A percentile compares a stretch with the other conserved stretches of the same genome.
These are phyloP conservation scores for Sarcophaga subvicina DNA, from an alignment of 2,888 invertebrate genomes.

Conservation along the genomic window DNA sequence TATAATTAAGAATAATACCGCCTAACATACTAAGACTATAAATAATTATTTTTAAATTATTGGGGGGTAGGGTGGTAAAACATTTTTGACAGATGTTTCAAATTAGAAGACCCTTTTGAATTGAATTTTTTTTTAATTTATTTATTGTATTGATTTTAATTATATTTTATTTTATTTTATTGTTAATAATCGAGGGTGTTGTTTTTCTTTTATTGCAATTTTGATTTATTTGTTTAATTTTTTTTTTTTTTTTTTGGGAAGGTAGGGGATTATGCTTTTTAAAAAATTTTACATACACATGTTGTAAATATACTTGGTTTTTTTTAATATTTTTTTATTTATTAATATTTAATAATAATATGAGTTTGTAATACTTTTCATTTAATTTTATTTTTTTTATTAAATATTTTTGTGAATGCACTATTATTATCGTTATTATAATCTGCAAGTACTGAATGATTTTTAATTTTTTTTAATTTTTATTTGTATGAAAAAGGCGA, in stretches of 20 bases:
- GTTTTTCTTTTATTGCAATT: constrained; percentile 19
- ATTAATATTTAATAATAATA: constrained; percentile 44
- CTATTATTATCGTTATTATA: constrained; percentile 45
- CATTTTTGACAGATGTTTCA: too few species aligned
- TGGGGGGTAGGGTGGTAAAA: too few species aligned
- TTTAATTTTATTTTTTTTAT: constrained; percentile 50
- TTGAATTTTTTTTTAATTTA: background rate
- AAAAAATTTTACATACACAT: constrained; percentile 58
- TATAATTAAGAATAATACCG: too few species aligned
- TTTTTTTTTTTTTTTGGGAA: constrained; percentile 24
- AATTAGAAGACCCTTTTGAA: too few species aligned
- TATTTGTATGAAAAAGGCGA: constrained; percentile 54
- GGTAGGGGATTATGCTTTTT: constrained; percentile 57
- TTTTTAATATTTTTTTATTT: constrained; percentile 45
- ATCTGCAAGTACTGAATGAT: constrained; percentile 15
- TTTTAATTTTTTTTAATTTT: constrained; percentile 20
- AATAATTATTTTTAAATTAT: too few species aligned
- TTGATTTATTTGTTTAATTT: background rate
- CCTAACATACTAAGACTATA: too few species aligned
- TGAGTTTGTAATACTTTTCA: constrained; percentile 49
- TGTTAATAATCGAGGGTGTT: background rate
- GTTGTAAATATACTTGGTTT: constrained; percentile 57
- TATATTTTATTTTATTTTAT: background rate
- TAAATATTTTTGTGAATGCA: constrained; percentile 53
- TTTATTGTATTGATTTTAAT: background rate